Percentiles rank a stretch among this genome's conserved stretches.
phyloP scores from a whole-genome alignment of 2,888 invertebrate species.

The Leptura quadrifasciata region DNA sequence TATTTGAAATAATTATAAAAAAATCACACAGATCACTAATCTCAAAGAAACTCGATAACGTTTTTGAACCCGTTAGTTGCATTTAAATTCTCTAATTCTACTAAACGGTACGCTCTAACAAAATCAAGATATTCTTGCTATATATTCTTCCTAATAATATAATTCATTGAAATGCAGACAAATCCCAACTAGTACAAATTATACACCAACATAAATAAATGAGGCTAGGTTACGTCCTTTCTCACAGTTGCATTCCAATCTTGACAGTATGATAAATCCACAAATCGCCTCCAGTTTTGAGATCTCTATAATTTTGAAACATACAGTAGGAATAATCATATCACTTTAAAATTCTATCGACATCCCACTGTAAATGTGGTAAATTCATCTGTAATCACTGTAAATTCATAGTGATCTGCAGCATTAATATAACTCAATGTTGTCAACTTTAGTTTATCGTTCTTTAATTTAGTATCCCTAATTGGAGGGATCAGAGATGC shows the following conservation, averaged over 20 bases:
- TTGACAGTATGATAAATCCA: slow-evolving; percentile 49
- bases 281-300: slow-evolving; percentile 48
- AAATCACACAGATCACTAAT: too few relatives aligned
- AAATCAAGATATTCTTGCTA: not conserved
- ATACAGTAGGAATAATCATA: slow-evolving; percentile 53
- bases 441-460: slow-evolving; percentile 65
- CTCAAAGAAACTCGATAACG: too few relatives aligned
- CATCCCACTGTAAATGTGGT: not conserved
- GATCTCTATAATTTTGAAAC: slow-evolving; percentile 55
- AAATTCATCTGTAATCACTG: slow-evolving; percentile 27
- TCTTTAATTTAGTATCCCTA: slow-evolving; percentile 72
- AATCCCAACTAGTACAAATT: slow-evolving; percentile 24
- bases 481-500: slow-evolving; percentile 71
- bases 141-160: not conserved
- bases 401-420: slow-evolving; percentile 33
- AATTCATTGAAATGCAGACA: slow-evolving; percentile 21
- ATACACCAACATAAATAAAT: slow-evolving; percentile 17
- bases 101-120: not conserved
- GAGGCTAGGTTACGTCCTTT: slow-evolving; percentile 20
- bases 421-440: slow-evolving; percentile 39
- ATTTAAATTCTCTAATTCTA: too few relatives aligned
- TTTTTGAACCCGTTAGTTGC: too few relatives aligned
- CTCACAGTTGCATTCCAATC: slow-evolving; percentile 36
- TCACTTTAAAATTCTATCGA: slow-evolving; percentile 44
- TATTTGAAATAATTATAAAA: too few relatives aligned